Conservation (phyloP, 2,888 invertebrate genomes). For the Argynnis bischoffii region DNA sequence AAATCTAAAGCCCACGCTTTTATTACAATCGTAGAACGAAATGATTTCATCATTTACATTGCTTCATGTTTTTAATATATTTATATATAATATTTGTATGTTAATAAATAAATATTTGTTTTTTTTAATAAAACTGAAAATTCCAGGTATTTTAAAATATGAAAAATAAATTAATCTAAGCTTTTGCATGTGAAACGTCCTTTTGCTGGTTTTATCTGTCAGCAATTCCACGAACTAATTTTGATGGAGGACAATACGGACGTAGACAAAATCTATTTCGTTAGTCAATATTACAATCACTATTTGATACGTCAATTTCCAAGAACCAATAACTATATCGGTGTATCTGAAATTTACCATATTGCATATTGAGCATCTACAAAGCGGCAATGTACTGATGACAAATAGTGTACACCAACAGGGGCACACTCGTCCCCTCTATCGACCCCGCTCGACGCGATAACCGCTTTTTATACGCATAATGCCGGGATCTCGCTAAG, state of each 20-base stretch:
- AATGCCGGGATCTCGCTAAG: slow-evolving; percentile 80
- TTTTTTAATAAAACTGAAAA: no score
- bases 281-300: no score
- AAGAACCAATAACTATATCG: no score
- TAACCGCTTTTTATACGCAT: slow-evolving; percentile 81
- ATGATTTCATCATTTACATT: not conserved
- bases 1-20: slow-evolving; percentile 19
- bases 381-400: slow-evolving; percentile 40
- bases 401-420: not conserved
- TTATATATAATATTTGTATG: no score
- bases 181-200: no score
- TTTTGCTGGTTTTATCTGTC: no score
- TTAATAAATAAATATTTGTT: no score
- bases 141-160: no score
- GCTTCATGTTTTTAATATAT: not conserved
- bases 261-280: no score
- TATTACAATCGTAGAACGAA: not conserved
- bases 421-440: slow-evolving; percentile 39
- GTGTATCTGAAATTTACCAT: not conserved
- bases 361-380: slow-evolving; percentile 26
- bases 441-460: slow-evolving; percentile 50
- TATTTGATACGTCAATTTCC: no score
- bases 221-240: no score
- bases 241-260: not conserved
- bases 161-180: no score